Percentiles rank a stretch among this genome's conserved stretches.
These are phyloP conservation scores for Formica aserva DNA, from an alignment of 2,888 invertebrate genomes.

Conservation along the genomic window DNA sequence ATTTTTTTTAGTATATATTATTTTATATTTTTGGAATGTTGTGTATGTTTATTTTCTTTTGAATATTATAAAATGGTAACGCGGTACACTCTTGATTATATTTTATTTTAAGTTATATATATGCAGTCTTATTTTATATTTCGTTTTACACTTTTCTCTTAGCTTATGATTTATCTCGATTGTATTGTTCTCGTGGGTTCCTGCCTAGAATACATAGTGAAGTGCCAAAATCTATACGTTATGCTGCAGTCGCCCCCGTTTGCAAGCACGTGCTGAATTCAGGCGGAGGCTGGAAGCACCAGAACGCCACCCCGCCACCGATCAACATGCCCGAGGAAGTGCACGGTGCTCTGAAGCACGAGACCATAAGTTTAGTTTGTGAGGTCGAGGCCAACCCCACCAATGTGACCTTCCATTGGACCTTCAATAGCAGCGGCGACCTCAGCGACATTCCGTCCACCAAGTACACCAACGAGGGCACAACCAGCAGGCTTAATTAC, in stretches of 20 bases:
- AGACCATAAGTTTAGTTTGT: constrained; percentile 93
- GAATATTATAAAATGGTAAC: neutral
- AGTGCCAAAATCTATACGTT: constrained; percentile 40
- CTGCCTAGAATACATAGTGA: constrained; percentile 24
- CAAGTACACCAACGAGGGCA: constrained; percentile 88
- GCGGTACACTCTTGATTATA: neutral
- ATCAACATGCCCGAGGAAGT: constrained; percentile 91
- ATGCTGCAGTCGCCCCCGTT: constrained; percentile 80
- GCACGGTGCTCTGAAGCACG: constrained; percentile 94
- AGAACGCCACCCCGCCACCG: constrained; percentile 76
- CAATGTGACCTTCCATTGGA: constrained; percentile 95
- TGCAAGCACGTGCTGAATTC: constrained; percentile 81
- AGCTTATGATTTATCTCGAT: neutral
- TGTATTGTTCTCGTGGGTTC: neutral
- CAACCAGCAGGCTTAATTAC: constrained; percentile 92
- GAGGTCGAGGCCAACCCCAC: constrained; percentile 96
- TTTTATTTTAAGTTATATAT: neutral
- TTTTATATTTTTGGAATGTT: neutral
- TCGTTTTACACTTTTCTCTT: neutral
- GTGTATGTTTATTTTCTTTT: neutral
- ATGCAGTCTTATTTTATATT: neutral
- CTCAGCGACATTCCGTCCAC: constrained; percentile 91
- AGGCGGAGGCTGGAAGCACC: constrained; percentile 68
- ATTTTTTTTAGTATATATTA: neutral
- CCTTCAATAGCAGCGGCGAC: constrained; percentile 95